Base-by-base conservation (phyloP, 2,797 vertebrate species). In the Neosilurus hyrtlii region DNA sequence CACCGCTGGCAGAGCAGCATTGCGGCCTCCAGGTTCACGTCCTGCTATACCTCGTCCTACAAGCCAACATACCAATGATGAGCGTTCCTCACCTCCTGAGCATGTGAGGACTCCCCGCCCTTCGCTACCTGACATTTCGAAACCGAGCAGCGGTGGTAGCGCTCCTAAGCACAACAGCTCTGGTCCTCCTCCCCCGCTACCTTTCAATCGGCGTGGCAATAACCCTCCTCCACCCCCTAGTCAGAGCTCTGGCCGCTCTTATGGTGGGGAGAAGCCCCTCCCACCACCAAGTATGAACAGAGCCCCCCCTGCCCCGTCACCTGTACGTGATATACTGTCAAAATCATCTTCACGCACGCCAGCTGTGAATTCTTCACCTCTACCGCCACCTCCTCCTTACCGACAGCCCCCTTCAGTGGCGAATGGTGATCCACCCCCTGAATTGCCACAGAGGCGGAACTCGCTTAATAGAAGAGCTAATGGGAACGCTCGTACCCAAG, bases 361-460 rank as follows among this genome's bases (percentile, higher is more conserved):
- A 0, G 87, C 90, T 1, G 90, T 89, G 0, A 90, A 94, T 0
- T 90, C 92, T 26, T 91, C 93, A 43, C 91, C 95, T 0, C 94
- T 95, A 1, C 94, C 96, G 0, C 97, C 96, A 0, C 96, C 96
- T 0, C 96, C 96, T 0, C 97, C 97, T 5, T 98, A 97, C 89
- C 94, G 96, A 18, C 96, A 97, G 57, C 92, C 95, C 94, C 96
- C 65, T 91, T 91, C 86, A 93, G 92, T 71, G 83, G 88, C 73
- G 87, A 88, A 93, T 0, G 90, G 93, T 9, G 92, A 94, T 2
- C 92, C 92, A 0, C 96, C 96, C 65, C 97, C 97, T 0, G 95
- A 97, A 92, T 95, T 99, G 83, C 97, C 97, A 0, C 95, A 97
- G 94, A 95, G 97, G 90, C 95, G 97, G 89, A 98, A 99, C 92